A percentile compares a stretch with the other conserved stretches of the same genome.
phyloP scores from a whole-genome alignment of 2,888 invertebrate genomes.

The Eupithecia inturbata region DNA sequence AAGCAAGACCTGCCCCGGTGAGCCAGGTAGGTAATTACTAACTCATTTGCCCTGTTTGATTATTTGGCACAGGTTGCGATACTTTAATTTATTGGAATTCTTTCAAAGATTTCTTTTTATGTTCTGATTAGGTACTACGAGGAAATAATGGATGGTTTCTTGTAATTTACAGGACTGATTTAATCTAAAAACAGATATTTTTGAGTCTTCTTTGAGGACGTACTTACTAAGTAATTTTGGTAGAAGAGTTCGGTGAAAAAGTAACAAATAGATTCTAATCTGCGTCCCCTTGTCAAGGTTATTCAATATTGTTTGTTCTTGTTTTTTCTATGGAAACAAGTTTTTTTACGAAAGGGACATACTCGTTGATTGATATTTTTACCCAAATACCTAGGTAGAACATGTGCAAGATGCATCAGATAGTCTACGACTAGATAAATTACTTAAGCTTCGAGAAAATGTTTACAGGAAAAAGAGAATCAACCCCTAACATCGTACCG shows the following conservation, averaged over 20 bases:
- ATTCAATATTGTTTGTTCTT: background rate
- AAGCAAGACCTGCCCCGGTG: background rate
- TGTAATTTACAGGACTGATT: background rate
- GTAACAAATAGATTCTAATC: background rate
- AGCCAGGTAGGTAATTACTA: conserved; percentile 38
- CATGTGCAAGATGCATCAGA: background rate
- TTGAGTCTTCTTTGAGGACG: background rate
- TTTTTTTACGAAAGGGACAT: background rate
- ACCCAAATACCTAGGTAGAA: background rate
- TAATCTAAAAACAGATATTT: background rate
- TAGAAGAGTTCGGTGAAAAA: background rate
- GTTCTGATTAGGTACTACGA: background rate
- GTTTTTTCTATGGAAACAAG: background rate
- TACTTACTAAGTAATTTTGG: background rate
- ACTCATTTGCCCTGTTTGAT: conserved; percentile 42
- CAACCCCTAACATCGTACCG: background rate
- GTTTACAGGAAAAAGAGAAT: background rate
- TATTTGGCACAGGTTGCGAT: conserved; percentile 21
- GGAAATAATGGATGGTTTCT: background rate
- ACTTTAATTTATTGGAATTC: conserved; percentile 27
- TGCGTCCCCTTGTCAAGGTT: background rate
- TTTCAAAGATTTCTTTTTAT: conserved; percentile 7
- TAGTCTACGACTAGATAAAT: background rate
- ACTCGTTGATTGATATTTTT: background rate
- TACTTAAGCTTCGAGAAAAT: background rate